Base-by-base conservation (phyloP, 2,113 vertebrate species). In the Rhagologus leucostigma region DNA sequence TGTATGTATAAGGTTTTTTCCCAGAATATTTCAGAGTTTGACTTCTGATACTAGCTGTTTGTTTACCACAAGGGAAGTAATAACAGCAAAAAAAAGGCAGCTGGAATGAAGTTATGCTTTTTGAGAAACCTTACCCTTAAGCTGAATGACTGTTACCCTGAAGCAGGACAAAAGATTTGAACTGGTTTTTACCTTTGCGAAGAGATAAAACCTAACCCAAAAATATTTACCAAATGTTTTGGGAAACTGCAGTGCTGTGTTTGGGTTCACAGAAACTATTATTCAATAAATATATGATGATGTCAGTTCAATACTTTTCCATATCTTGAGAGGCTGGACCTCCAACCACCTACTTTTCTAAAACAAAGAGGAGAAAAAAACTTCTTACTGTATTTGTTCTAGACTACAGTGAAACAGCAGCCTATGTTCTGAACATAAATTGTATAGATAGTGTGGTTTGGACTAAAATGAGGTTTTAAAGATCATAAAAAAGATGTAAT, bases 401-500 rank as follows among this genome's bases (percentile, higher is more conserved):
- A 80, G 29, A 62, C 42, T 55, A 91, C 30, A 90, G 37, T 89
- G 95, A 92, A 96, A 73, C 17, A 91, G 60, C 16, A 42, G 26
- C 39, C 42, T 70, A 55, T 46, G 39, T 95, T 84, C 89, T 84
- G 60, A 97, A 91, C 27, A 94, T 41, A 92, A 91, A 90, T 84
- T 67, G 21, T 83, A 95, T 22, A 85, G 26, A 37, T 39, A 20
- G 10, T 13, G 17, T 1, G 1, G 0, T 30, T 47, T 60, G 6
- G 13, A 39, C 7, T 33, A 30, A 74, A 82, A 69, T 29, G 47
- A 52, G 3, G 11, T 24, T 71, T 87, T 64, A 77, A 84, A 68
- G 1, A 42, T 10, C 6, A 73, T 64, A 46, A 53, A 73, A 67
- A 68, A 33, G 2, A 19, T 62, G 2, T 27, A 4, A 71, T 50